Evolutionary conservation across 1,140 invertebrate genomes (phyloP).

Genomic region (Leptinotarsa defecta): DNA sequence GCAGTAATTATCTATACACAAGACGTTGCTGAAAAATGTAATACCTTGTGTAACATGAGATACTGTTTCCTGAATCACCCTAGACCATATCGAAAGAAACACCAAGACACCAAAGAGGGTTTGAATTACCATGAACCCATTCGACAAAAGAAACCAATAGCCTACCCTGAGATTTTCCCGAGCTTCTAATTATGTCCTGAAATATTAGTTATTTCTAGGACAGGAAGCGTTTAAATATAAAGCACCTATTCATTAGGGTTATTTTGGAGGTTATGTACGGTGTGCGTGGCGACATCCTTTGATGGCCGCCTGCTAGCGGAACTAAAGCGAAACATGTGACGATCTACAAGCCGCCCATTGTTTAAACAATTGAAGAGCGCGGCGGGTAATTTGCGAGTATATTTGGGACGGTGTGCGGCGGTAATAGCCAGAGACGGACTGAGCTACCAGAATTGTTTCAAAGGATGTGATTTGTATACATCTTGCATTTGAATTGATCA

Average conservation of each 20-base stretch:
- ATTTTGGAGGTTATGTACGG: conserved; percentile 28
- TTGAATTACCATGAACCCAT: not conserved
- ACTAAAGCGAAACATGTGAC: conserved; percentile 34
- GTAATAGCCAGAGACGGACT: not conserved
- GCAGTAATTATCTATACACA: too few relatives aligned
- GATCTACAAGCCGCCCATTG: conserved; percentile 27
- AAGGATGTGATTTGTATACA: too few relatives aligned
- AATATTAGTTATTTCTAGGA: conserved; percentile 30
- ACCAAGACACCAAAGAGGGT: not conserved
- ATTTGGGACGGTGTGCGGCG: not conserved
- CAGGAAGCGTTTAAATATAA: conserved; percentile 34
- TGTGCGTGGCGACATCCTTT: conserved; percentile 27
- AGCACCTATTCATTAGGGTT: conserved; percentile 32
- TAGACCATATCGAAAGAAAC: not conserved
- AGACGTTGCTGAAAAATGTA: too few relatives aligned
- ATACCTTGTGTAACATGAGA: too few relatives aligned
- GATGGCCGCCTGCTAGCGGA: conserved; percentile 26
- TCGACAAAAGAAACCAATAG: not conserved
- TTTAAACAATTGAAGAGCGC: conserved; percentile 28
- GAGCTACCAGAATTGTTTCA: too few relatives aligned
- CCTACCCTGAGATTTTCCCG: not conserved
- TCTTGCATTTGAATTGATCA: too few relatives aligned
- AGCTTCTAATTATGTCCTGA: conserved; percentile 27
- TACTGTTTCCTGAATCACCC: too few relatives aligned
- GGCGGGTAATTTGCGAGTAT: conserved; percentile 26